Base-by-base conservation (phyloP, 1,140 invertebrate species). In the Chymomyza costata region DNA sequence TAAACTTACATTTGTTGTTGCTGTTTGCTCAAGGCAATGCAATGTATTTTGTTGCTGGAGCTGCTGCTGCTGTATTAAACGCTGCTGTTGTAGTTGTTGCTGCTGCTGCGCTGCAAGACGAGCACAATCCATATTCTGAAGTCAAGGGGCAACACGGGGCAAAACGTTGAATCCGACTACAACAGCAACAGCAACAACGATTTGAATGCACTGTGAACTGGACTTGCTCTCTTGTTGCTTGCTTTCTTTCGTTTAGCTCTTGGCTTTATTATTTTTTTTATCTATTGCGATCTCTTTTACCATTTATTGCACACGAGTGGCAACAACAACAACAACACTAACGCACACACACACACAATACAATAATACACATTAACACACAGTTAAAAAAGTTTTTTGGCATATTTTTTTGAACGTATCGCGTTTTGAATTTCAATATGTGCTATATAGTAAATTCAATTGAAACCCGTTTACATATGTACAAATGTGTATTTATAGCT, bases 1-100 rank as follows among this genome's bases (percentile, higher is more conserved):
- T 39, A 70, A 71, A 76, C 71, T 76, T 76, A 76, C 71, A 78
- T 78, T 76, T 78, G 66, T 76, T 78, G 71, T 67, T 65, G 70
- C 50, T 68, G 60, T 58, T 78, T 78, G 63, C 67, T 71, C 71
- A 65, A 76, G 71, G 63, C 68, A 70, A 57, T 61, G 70, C 41
- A 70, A 49, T 39, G 67, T 56, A 51, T 55, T 68, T 44, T 71
- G 67, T 53, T 65, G 68, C 21, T 32, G 50, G 35, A 25, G 41
- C 25, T 46, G 55, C 30, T 71, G 66, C 15, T 63, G 69, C 28
- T 51, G 68, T 47, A n/a, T n/a, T n/a, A 44, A 30, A 14, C 56
- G 60, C 5, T 65, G 65, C 38, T 61, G 70, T 15, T 58, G 55
- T 53, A 52, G 66, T 32, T 53, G 64, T 53, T 65, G 70, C 55